Conservation (phyloP, 2,888 invertebrate species). For the Clusia tigrina region DNA sequence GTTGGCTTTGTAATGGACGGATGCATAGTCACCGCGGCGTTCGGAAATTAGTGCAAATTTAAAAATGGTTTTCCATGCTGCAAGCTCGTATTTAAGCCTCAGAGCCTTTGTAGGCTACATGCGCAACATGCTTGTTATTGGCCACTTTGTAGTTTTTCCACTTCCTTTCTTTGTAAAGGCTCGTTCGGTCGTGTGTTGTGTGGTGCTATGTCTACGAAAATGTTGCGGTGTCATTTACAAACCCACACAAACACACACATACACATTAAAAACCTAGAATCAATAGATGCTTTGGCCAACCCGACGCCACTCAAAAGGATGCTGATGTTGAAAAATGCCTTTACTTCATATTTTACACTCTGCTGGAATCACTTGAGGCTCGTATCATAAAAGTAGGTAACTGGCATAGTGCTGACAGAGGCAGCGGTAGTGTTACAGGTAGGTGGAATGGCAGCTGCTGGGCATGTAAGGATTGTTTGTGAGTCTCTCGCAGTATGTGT, state of each 20-base stretch:
- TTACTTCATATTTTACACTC: slow-evolving; percentile 8
- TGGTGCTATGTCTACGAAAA: background rate
- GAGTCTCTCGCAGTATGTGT: too few species aligned
- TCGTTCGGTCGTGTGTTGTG: too few species aligned
- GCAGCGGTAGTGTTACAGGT: background rate
- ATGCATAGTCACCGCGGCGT: too few species aligned
- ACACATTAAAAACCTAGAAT: background rate
- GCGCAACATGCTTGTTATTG: background rate
- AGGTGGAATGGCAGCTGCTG: background rate
- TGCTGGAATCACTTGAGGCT: background rate
- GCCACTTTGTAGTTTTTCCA: background rate
- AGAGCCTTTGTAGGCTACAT: background rate
- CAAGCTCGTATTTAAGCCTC: too few species aligned
- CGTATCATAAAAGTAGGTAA: background rate
- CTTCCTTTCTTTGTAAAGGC: too few species aligned
- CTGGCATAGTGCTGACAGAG: background rate
- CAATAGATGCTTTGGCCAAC: background rate
- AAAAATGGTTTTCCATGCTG: too few species aligned
- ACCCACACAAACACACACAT: background rate
- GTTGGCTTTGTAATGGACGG: too few species aligned
- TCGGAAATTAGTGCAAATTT: too few species aligned
- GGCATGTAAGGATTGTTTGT: background rate
- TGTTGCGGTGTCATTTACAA: slow-evolving; percentile 4
- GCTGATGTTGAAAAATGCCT: background rate
- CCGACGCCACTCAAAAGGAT: background rate